Percentiles rank a stretch among this genome's conserved stretches.
Evolutionary conservation across 2,113 vertebrate genomes (phyloP).

Genomic region (Pelvicachromis taeniatus): DNA sequence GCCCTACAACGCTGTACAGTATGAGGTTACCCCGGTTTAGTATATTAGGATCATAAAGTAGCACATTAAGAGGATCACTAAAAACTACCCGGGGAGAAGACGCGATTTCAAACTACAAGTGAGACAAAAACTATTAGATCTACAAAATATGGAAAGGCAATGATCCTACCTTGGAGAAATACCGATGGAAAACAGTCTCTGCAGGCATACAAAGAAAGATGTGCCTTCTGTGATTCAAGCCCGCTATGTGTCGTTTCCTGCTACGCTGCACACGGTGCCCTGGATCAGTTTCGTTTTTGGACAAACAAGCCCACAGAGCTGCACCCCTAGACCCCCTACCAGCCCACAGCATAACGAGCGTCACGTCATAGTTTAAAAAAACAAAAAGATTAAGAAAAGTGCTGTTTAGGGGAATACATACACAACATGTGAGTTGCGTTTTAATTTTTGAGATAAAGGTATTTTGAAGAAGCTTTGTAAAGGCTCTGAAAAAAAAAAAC

Average conservation of each 20-base stretch:
- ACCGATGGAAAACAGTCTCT: not conserved
- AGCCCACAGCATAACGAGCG: not conserved
- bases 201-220: not conserved
- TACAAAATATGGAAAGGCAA: not conserved
- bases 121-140: not conserved
- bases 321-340: not conserved
- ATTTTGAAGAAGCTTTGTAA: not conserved
- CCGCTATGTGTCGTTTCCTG: not conserved
- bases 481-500: not conserved
- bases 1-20: too few species aligned
- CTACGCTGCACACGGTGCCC: too few species aligned
- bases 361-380: not conserved
- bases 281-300: not conserved
- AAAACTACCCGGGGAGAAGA: not conserved
- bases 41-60: too few species aligned
- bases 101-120: not conserved
- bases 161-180: not conserved
- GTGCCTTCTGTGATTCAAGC: not conserved
- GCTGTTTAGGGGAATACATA: too few species aligned
- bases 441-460: not conserved
- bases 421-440: not conserved
- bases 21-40: too few species aligned
- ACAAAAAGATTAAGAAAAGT: not conserved
- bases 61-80: not conserved
- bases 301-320: not conserved